phyloP scores from a whole-genome alignment of 2,888 invertebrate species.

The Malthinus flaveolus region DNA sequence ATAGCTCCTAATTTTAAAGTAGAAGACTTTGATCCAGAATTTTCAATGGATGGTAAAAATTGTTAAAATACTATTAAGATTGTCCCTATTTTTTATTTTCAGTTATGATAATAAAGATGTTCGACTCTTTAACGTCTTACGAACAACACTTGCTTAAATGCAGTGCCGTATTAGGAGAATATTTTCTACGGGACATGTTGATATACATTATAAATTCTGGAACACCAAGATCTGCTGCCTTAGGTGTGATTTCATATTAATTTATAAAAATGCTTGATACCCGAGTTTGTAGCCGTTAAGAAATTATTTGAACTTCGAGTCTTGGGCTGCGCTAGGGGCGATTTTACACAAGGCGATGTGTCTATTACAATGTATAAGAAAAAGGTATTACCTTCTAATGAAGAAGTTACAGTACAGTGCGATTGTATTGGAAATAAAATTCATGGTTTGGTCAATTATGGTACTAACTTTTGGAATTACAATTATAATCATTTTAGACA shows the following conservation, averaged over 20 bases:
- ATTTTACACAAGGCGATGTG: slow-evolving; percentile 56
- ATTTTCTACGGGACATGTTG: slow-evolving; percentile 65
- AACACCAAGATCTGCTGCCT: slow-evolving; percentile 56
- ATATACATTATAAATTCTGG: slow-evolving; percentile 59
- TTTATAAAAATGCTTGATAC: neutral
- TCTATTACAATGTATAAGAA: slow-evolving; percentile 46
- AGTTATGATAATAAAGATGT: slow-evolving; percentile 66
- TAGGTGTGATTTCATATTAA: slow-evolving; percentile 51
- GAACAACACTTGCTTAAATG: slow-evolving; percentile 69
- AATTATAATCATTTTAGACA: slow-evolving; percentile 8
- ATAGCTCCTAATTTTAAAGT: slow-evolving; percentile 56
- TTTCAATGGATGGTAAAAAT: slow-evolving; percentile 60
- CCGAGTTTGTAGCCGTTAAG: slow-evolving; percentile 56
- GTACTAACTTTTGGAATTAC: neutral
- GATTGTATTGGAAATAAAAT: slow-evolving; percentile 52
- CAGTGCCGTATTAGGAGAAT: slow-evolving; percentile 65
- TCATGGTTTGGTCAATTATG: slow-evolving; percentile 43
- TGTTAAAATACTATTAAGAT: neutral
- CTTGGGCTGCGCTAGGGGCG: slow-evolving; percentile 64
- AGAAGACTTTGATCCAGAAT: slow-evolving; percentile 59
- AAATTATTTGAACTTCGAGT: slow-evolving; percentile 64
- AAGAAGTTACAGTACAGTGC: slow-evolving; percentile 49
- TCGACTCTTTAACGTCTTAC: slow-evolving; percentile 65
- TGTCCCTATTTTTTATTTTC: slow-evolving; percentile 29
- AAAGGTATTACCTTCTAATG: slow-evolving; percentile 44